Percentiles rank a stretch among this genome's conserved stretches.
These are phyloP conservation scores for Erythrocebus patas DNA, from an alignment of 2,113 vertebrate species.

Conservation along the genomic window DNA sequence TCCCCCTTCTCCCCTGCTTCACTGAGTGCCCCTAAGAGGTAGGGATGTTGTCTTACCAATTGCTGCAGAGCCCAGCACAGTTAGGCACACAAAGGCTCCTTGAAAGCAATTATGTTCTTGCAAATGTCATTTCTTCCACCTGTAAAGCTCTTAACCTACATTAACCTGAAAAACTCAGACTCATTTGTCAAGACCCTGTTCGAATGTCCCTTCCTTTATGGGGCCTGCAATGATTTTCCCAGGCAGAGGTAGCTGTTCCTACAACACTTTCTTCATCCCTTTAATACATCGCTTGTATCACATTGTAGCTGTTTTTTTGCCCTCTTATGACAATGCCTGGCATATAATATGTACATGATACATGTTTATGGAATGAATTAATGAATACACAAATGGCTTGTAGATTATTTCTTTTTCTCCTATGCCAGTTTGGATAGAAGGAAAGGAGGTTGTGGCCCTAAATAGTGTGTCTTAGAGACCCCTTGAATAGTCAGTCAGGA, in stretches of 20 bases:
- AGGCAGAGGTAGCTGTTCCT: background rate
- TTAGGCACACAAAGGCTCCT: background rate
- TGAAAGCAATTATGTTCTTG: background rate
- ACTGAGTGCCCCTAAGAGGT: background rate
- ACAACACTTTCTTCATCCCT: background rate
- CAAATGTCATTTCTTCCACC: background rate
- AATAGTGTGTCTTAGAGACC: background rate
- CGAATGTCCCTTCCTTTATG: background rate
- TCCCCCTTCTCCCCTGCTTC: background rate
- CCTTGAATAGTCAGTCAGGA: background rate
- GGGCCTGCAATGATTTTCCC: background rate
- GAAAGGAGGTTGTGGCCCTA: background rate
- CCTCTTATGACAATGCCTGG: constrained; percentile 21
- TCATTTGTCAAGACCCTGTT: constrained; percentile 25
- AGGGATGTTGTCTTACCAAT: background rate
- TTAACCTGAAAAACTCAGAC: constrained; percentile 14
- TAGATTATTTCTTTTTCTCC: background rate
- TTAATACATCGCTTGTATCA: background rate
- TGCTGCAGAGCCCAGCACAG: background rate
- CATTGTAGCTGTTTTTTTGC: background rate
- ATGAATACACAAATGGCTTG: background rate
- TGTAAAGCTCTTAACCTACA: background rate
- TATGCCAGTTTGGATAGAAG: background rate
- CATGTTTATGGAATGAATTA: constrained; percentile 41
- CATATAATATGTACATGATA: background rate